Evolutionary conservation across 2,888 invertebrate species (phyloP).

Genomic region (Amphimallon solstitiale): DNA sequence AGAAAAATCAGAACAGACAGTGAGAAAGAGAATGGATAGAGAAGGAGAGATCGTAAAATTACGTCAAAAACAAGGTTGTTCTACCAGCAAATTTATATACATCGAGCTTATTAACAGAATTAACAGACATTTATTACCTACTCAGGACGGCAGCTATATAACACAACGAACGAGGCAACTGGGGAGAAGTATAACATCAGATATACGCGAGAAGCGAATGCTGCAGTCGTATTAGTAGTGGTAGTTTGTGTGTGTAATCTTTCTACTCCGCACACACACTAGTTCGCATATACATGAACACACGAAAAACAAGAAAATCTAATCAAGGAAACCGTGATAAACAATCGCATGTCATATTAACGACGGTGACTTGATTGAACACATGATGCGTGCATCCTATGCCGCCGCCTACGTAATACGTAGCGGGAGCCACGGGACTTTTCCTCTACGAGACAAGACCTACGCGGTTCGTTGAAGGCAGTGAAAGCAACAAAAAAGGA

Average conservation of each 20-base stretch:
- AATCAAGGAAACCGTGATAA: slow-evolving; percentile 56
- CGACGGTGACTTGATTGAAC: slow-evolving; percentile 55
- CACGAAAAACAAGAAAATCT: slow-evolving; percentile 54
- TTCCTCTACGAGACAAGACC: not conserved
- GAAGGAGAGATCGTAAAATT: slow-evolving; percentile 31
- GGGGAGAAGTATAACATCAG: slow-evolving; percentile 1
- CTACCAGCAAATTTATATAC: slow-evolving; percentile 23
- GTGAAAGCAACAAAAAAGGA: slow-evolving; percentile 40
- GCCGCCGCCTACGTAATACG: too few relatives aligned
- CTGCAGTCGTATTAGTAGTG: not conserved
- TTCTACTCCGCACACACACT: not conserved
- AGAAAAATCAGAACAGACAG: slow-evolving; percentile 24
- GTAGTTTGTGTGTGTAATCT: too few relatives aligned
- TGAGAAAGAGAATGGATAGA: slow-evolving; percentile 6
- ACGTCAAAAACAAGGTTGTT: slow-evolving; percentile 33
- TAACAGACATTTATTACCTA: slow-evolving; percentile 35
- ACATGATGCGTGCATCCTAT: slow-evolving; percentile 59
- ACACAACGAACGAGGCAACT: not conserved
- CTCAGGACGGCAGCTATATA: slow-evolving; percentile 3
- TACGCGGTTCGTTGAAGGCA: slow-evolving; percentile 35
- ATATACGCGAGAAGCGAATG: not conserved
- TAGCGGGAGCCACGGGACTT: not conserved
- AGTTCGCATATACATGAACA: slow-evolving; percentile 1
- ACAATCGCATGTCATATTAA: slow-evolving; percentile 60
- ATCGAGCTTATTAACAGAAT: slow-evolving; percentile 34